Base-by-base conservation (phyloP, 2,888 invertebrate species). In the Drosophila quasianomalipes region DNA sequence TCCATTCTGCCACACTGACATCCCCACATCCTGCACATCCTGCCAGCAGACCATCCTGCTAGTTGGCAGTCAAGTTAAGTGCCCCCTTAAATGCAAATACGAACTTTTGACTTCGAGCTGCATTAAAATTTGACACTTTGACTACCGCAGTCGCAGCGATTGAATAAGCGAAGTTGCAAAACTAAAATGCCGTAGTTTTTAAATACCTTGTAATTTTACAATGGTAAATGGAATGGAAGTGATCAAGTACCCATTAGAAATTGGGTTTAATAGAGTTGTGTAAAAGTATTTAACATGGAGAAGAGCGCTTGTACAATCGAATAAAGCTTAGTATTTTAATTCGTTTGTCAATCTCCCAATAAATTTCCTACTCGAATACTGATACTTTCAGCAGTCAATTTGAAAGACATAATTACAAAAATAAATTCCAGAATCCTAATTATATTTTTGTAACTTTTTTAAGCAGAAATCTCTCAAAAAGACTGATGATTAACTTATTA, bases 51-150 rank as follows among this genome's bases (percentile, higher is more conserved):
- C 39, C 74, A 57, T 63, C 41, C 64, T 58, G 64, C n/a, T 28
- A 28, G 55, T 28, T 55, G 55, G 58, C 71, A 59, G 77, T 62
- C 82, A 63, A 80, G 78, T 89, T 82, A 89, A 89, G 85, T 87
- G 85, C 80, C 65, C 70, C 51, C 47, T 62, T 63, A 79, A 80
- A 79, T 81, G 81, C 81, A 74, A 55, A 73, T 74, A 49, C 74
- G 49, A 63, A 53, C 37, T 59, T 57, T 26, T 58, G 66, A 74
- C 70, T 70, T 76, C 66, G 53, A 63, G 80, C 80, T 76, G 80
- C 83, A 85, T 88, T 85, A 86, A 84, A 77, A 76, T 81, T 58
- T 89, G 87, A 86, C 87, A 86, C 82, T 76, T 89, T 85, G 76
- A 83, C 81, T 81, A 79, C 60, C 57, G 22, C 54, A 55, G 51